phyloP scores from a whole-genome alignment of 2,888 invertebrate species.

The Epiblema foenella region DNA sequence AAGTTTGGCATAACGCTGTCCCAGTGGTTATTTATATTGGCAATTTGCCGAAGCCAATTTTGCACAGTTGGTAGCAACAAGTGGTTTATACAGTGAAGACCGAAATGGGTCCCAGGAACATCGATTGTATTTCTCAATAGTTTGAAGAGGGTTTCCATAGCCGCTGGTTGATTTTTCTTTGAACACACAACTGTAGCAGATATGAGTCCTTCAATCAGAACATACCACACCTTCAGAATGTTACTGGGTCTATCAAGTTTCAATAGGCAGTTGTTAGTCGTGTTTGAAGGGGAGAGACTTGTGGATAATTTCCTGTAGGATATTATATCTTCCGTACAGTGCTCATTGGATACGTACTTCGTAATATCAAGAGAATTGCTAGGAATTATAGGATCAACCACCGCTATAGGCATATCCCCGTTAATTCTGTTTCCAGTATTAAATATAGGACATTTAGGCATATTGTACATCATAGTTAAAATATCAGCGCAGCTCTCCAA shows the following conservation, averaged over 20 bases:
- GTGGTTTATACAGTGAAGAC: slow-evolving; percentile 96
- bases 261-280: slow-evolving; percentile 83
- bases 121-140: slow-evolving; percentile 90
- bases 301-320: slow-evolving; percentile 86
- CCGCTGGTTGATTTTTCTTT: slow-evolving; percentile 94
- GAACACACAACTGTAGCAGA: slow-evolving; percentile 93
- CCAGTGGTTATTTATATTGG: slow-evolving; percentile 89
- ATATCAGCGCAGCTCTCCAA: slow-evolving; percentile 94
- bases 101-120: slow-evolving; percentile 95
- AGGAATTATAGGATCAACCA: slow-evolving; percentile 94
- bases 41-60: slow-evolving; percentile 93
- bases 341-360: slow-evolving; percentile 87
- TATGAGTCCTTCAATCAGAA: slow-evolving; percentile 94
- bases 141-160: slow-evolving; percentile 94
- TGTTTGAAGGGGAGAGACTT: slow-evolving; percentile 76
- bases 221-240: slow-evolving; percentile 95
- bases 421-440: slow-evolving; percentile 94
- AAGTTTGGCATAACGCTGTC: slow-evolving; percentile 94
- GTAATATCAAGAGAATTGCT: slow-evolving; percentile 88
- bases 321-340: slow-evolving; percentile 87
- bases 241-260: slow-evolving; percentile 92
- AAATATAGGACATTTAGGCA: slow-evolving; percentile 97
- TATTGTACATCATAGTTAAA: slow-evolving; percentile 95
- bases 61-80: slow-evolving; percentile 96
- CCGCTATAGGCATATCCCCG: slow-evolving; percentile 90